Percentiles rank a stretch among this genome's conserved stretches.
Conservation (phyloP, 2,888 invertebrate genomes). For the Melipona bicolor region DNA sequence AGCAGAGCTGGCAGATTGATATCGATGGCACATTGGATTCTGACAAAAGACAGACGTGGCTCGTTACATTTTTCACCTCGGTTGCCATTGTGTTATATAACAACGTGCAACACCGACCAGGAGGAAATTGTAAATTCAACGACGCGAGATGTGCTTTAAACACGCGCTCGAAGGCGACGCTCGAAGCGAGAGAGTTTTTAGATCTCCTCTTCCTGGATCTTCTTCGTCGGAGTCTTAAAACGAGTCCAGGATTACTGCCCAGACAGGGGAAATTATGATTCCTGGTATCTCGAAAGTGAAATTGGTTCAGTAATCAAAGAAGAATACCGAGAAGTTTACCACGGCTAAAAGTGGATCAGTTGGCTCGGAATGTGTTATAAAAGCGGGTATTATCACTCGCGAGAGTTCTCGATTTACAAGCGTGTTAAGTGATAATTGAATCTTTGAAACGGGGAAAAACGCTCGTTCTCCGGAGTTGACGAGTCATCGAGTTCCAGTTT, state of each 20-base stretch:
- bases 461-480: too few species aligned
- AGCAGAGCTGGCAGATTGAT: too few species aligned
- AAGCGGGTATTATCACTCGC: background rate
- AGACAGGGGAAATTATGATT: slow-evolving; percentile 15
- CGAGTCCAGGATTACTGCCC: slow-evolving; percentile 1
- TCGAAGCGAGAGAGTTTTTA: background rate
- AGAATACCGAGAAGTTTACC: slow-evolving; percentile 26
- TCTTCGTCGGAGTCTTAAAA: slow-evolving; percentile 5
- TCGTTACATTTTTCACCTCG: background rate
- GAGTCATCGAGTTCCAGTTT: background rate
- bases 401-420: background rate
- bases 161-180: background rate
- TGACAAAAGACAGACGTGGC: background rate
- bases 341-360: background rate
- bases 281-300: slow-evolving; percentile 7
- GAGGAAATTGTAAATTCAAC: slow-evolving; percentile 2
- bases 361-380: background rate
- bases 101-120: too few species aligned
- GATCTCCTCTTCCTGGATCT: background rate
- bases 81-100: background rate
- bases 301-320: slow-evolving; percentile 13
- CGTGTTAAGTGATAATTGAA: background rate
- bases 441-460: background rate
- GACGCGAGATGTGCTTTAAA: background rate
- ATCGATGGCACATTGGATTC: background rate